These are phyloP conservation scores for Gambusia yucatana DNA, from an alignment of 2,797 vertebrate species.

Conservation along the genomic window DNA sequence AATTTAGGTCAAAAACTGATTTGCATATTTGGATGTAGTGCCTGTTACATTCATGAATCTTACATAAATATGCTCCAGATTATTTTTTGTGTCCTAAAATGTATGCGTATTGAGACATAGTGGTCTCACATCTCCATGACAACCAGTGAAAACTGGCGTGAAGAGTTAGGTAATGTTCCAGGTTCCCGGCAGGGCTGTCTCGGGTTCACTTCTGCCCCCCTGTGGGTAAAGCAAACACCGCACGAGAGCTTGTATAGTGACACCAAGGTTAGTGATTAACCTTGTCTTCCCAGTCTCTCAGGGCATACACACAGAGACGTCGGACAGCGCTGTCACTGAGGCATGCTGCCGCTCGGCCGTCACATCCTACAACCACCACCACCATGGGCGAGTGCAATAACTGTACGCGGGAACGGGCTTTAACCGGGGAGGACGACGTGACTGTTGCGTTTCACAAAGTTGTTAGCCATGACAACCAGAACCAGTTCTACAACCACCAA, in stretches of 20 bases:
- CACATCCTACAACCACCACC: conserved; percentile 50
- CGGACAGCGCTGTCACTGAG: conserved; percentile 51
- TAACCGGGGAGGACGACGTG: conserved; percentile 64
- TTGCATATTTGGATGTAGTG: background rate
- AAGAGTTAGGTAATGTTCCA: conserved; percentile 50
- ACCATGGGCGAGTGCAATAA: conserved; percentile 74
- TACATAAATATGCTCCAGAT: background rate
- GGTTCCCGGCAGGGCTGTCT: conserved; percentile 46
- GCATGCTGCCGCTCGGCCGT: conserved; percentile 73
- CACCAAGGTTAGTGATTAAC: conserved; percentile 81
- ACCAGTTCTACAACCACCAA: conserved; percentile 2
- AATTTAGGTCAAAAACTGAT: background rate
- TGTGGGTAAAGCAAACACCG: conserved; percentile 60
- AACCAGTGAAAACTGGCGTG: conserved; percentile 21
- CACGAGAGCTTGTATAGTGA: conserved; percentile 40
- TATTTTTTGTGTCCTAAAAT: background rate
- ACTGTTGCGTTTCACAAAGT: conserved; percentile 69
- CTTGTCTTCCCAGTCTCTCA: conserved; percentile 55
- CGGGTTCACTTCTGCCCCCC: conserved; percentile 66
- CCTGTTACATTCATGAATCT: background rate
- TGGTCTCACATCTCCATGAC: conserved; percentile 7
- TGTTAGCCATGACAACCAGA: conserved; percentile 48
- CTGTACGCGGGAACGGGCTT: conserved; percentile 43
- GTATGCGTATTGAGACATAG: background rate
- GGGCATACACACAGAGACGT: conserved; percentile 38